Evolutionary conservation across 2,797 vertebrate genomes (phyloP).

Genomic region (Silurus lanzhouensis): DNA sequence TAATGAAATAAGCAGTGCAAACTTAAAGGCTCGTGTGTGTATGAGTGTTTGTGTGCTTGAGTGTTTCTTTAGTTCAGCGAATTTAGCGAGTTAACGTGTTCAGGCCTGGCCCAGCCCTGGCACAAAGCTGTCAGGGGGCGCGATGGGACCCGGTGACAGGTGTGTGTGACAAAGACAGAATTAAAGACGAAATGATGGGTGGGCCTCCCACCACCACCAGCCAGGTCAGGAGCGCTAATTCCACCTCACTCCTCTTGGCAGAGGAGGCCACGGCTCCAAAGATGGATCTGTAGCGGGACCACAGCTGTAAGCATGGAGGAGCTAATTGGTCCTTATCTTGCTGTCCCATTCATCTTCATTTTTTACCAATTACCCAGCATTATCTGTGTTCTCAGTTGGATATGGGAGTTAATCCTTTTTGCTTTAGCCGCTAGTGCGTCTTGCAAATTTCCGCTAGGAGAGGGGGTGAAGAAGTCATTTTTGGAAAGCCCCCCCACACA

Average conservation of each 20-base stretch:
- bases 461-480: constrained; percentile 81
- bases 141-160: constrained; percentile 70
- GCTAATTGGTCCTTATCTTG: constrained; percentile 99
- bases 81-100: constrained; percentile 63
- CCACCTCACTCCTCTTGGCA: constrained; percentile 79
- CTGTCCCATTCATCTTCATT: constrained; percentile 99
- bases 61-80: constrained; percentile 73
- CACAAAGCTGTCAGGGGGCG: constrained; percentile 65
- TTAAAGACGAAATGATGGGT: constrained; percentile 80
- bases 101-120: constrained; percentile 59
- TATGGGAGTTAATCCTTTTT: constrained; percentile 99
- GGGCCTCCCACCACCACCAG: constrained; percentile 80
- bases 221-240: constrained; percentile 86
- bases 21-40: constrained; percentile 73
- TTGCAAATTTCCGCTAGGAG: constrained; percentile 94
- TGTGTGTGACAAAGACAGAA: constrained; percentile 76
- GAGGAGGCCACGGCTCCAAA: constrained; percentile 94
- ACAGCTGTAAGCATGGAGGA: constrained; percentile 99
- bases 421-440: constrained; percentile 99
- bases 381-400: constrained; percentile 99
- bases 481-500: too few relatives aligned
- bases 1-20: constrained; percentile 89
- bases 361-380: constrained; percentile 99
- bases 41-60: constrained; percentile 65
- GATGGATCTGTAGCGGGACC: constrained; percentile 97